Base-by-base conservation (phyloP, 1,140 invertebrate genomes). In the Drosophila ambigua region DNA sequence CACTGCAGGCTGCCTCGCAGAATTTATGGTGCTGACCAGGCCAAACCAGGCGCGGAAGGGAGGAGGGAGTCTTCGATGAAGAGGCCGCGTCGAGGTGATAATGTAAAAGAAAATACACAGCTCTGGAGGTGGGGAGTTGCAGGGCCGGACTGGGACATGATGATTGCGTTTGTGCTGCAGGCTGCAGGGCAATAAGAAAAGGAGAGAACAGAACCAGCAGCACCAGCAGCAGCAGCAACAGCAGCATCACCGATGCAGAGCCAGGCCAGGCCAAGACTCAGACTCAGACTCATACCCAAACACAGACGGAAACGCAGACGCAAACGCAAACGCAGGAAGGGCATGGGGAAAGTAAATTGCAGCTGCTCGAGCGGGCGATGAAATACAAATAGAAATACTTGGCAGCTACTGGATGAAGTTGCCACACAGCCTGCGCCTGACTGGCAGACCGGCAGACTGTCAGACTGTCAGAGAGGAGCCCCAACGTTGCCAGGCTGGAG, bases 341-440 rank as follows among this genome's bases (percentile, higher is more conserved):
- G 35, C 5, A 4, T 11, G 11, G 35, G 35, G 35, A 39, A 87
- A 87, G 88, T 83, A 87, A 87, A 87, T 87, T 87, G 83, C 83
- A 87, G 83, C 83, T 88, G 83, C 83, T 69, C 72, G 74, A 67
- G 52, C 71, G 50, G 79, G 83, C 79, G 83, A 83, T 87, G 83
- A 87, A 87, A 87, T 87, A 88, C 83, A 87, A 87, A 87, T 87
- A 87, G 83, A 87, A 87, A 87, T 88, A 87, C 83, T 87, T 88
- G 83, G 83, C 83, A 87, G 83, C 83, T 87, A 87, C 83, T 85
- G 83, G 68, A 63, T 78, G 77, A 87, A 79, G 81, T 67, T 72
- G 80, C 57, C 52, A 57, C 57, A 60, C 54, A 67, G 54, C 16
- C 39, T 44, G 44, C 53, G 11, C 4, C 35, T 39, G 46, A 53